Conservation (phyloP, 2,113 vertebrate species). For the Ceuthmochares aereus region DNA sequence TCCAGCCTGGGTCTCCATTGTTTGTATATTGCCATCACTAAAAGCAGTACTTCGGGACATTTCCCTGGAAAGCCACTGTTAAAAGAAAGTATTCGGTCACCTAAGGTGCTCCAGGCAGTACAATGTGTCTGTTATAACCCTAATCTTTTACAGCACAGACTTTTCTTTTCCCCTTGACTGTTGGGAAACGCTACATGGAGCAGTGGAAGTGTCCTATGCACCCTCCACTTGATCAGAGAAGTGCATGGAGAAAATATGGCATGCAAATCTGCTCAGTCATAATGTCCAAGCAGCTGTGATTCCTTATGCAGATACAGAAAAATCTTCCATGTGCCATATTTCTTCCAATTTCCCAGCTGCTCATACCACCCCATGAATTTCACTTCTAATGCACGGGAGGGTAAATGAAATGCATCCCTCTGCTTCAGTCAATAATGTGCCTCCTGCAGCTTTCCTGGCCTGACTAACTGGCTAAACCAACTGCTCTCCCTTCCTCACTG, state of each 20-base stretch:
- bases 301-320: background rate
- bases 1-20: background rate
- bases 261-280: background rate
- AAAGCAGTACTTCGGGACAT: background rate
- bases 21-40: background rate
- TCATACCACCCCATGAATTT: background rate
- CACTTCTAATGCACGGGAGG: background rate
- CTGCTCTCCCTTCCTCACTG: background rate
- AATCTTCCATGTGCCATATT: fast-evolving
- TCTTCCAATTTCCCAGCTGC: background rate
- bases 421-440: background rate
- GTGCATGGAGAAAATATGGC: fast-evolving
- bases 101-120: background rate
- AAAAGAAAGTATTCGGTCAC: background rate
- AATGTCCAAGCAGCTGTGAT: background rate
- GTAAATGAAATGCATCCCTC: background rate
- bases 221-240: background rate
- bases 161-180: background rate
- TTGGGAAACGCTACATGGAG: background rate
- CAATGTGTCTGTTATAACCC: background rate
- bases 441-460: background rate
- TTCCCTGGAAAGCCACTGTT: background rate
- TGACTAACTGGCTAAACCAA: background rate
- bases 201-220: background rate
- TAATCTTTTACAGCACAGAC: background rate